phyloP scores from a whole-genome alignment of 2,888 invertebrate species.

The Trachelus iudaicus region DNA sequence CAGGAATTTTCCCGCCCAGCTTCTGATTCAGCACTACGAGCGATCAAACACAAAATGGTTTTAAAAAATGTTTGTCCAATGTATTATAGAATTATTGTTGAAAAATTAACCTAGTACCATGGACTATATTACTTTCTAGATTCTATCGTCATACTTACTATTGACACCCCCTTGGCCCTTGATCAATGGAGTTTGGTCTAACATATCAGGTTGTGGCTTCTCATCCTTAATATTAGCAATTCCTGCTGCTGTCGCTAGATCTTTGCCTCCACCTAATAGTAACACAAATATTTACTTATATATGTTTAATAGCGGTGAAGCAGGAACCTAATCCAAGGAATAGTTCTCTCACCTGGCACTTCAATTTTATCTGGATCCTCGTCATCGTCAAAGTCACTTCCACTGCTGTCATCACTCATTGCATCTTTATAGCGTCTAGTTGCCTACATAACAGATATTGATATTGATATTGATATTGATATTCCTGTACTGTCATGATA shows the following conservation, averaged over 20 bases:
- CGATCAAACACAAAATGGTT: too few species aligned
- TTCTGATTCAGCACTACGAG: slow-evolving; percentile 50
- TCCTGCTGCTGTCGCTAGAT: slow-evolving; percentile 82
- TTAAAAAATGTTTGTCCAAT: neutral
- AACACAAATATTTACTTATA: slow-evolving; percentile 10
- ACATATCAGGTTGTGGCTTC: slow-evolving; percentile 53
- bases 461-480: neutral
- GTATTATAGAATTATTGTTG: too few species aligned
- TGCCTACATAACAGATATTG: slow-evolving; percentile 35
- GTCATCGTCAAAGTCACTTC: slow-evolving; percentile 85
- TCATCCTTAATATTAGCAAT: slow-evolving; percentile 72
- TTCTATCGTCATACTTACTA: slow-evolving; percentile 34
- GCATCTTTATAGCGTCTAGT: slow-evolving; percentile 59
- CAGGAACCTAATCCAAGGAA: neutral
- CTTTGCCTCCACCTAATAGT: slow-evolving; percentile 82
- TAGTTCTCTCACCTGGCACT: slow-evolving; percentile 78
- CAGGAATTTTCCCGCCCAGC: slow-evolving; percentile 62
- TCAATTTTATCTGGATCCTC: slow-evolving; percentile 93
- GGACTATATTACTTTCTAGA: neutral
- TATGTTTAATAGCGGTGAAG: slow-evolving; percentile 5
- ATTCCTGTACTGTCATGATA: neutral
- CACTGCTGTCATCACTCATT: slow-evolving; percentile 68
- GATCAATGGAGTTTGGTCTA: slow-evolving; percentile 26
- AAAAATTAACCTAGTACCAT: neutral
- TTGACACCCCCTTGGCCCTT: slow-evolving; percentile 51